Conservation (phyloP, 2,113 vertebrate species). For the Lethenteron reissneri region DNA sequence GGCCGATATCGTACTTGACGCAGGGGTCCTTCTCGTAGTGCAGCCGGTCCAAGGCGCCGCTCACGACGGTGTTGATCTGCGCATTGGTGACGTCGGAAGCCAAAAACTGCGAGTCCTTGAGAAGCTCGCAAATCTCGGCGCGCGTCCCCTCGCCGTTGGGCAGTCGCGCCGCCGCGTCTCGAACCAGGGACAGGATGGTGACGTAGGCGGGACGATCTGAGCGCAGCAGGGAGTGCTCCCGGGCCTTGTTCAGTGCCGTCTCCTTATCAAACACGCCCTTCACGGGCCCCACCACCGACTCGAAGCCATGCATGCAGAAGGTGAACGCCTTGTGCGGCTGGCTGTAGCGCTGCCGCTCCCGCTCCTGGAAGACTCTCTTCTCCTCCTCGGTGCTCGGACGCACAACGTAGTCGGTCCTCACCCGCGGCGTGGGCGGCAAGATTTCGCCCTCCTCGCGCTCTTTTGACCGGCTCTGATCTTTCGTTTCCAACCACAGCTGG, state of each 20-base stretch:
- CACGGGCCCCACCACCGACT: constrained; percentile 81
- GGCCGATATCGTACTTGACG: constrained; percentile 83
- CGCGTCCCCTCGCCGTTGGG: constrained; percentile 89
- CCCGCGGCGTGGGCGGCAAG: constrained; percentile 20
- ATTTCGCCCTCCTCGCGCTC: constrained; percentile 19
- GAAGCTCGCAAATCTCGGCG: constrained; percentile 84
- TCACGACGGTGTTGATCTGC: constrained; percentile 95
- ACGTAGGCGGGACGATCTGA: constrained; percentile 83
- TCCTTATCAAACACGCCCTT: constrained; percentile 98
- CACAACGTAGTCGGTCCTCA: constrained; percentile 89
- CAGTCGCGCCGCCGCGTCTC: constrained; percentile 76
- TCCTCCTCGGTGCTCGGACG: constrained; percentile 88
- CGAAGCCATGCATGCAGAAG: constrained; percentile 88
- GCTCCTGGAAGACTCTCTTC: constrained; percentile 80
- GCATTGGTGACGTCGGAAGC: constrained; percentile 90
- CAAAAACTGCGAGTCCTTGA: constrained; percentile 91
- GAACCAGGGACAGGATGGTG: constrained; percentile 83
- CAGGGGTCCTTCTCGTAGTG: constrained; percentile 97
- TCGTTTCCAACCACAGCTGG: constrained; percentile 84
- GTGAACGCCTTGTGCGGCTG: constrained; percentile 94
- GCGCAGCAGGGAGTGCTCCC: constrained; percentile 79
- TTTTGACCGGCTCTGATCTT: constrained; percentile 73
- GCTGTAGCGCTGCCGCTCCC: constrained; percentile 87
- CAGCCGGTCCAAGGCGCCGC: constrained; percentile 67
- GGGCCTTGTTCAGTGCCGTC: constrained; percentile 85